Percentiles rank a stretch among this genome's conserved stretches.
phyloP scores from a whole-genome alignment of 2,888 invertebrate species.

The Carterocephalus palaemon region DNA sequence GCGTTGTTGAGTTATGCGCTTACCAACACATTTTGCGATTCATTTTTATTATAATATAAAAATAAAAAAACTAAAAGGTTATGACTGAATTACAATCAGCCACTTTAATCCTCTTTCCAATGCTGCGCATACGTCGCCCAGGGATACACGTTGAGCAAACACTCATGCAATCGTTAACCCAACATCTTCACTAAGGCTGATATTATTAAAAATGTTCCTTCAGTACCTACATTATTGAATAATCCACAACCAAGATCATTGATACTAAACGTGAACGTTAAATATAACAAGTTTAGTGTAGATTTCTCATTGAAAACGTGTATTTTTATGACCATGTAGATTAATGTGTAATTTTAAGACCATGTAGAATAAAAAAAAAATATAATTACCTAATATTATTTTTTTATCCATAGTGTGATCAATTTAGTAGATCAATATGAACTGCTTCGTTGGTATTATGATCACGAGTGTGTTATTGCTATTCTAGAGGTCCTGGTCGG shows the following conservation, averaged over 20 bases:
- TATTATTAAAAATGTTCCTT: conserved; percentile 46
- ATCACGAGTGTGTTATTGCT: no score
- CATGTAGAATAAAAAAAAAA: not conserved
- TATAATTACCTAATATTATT: not conserved
- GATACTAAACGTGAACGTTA: no score
- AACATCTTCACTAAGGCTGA: conserved; percentile 44
- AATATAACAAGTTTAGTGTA: no score
- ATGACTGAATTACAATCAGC: no score
- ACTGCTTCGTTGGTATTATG: not conserved
- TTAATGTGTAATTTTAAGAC: not conserved
- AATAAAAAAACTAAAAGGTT: no score
- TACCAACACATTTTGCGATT: no score
- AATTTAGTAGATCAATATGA: not conserved
- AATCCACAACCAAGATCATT: conserved; percentile 50
- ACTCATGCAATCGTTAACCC: conserved; percentile 44
- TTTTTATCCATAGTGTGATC: not conserved
- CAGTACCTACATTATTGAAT: conserved; percentile 68
- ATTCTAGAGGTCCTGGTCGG: no score
- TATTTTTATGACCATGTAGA: not conserved
- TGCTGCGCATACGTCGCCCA: conserved; percentile 35
- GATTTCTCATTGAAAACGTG: no score
- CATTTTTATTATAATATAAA: no score
- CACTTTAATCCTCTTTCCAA: no score
- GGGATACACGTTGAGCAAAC: conserved; percentile 50
- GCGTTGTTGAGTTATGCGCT: no score